Base-by-base conservation (phyloP, 2,113 vertebrate genomes). In the Cephalophus harveyi region DNA sequence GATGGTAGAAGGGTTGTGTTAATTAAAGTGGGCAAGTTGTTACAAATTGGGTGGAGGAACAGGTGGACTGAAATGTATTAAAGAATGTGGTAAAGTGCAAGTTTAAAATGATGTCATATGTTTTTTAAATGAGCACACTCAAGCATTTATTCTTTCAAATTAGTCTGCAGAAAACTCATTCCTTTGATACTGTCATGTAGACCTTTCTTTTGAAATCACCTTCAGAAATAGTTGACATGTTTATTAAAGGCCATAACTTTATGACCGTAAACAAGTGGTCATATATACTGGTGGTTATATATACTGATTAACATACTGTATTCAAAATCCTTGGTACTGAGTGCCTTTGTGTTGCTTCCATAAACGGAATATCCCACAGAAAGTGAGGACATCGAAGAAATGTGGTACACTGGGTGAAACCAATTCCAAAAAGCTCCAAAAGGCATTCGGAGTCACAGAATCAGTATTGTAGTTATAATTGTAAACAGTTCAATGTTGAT, bases 61-160 rank as follows among this genome's bases (percentile, higher is more conserved):
- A 64, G 43, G 1, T 81, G 54, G 59, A 11, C n/a, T 57, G 10
- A 85, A 54, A 55, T 16, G 43, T 25, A 76, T 16, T 33, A 28
- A 59, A 74, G 4, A 79, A 16, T 25, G 36, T 87, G 54, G 43
- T 57, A 81, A 67, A 89, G 30, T n/a, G 21, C 2, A 28, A 50
- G 14, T 40, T 81, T 81, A 59, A 83, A 95, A 93, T 36, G 6
- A 86, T 50, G 62, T 28, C 48, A 87, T n/a, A 67, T 16, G 52
- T 16, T 33, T 96, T 94, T 91, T 54, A 17, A n/a, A 67, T 0
- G 55, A 50, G 12, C 11, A 57, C 2, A 6, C 28, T 71, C 19
- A 85, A 46, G 71, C 19, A 55, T 84, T 87, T 92, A 48, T 76
- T 89, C 94, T 97, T 52, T 55, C 40, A 95, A n/a, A 82, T 91